Conservation (phyloP, 2,113 vertebrate species). For the Tricholaema leucomelas region DNA sequence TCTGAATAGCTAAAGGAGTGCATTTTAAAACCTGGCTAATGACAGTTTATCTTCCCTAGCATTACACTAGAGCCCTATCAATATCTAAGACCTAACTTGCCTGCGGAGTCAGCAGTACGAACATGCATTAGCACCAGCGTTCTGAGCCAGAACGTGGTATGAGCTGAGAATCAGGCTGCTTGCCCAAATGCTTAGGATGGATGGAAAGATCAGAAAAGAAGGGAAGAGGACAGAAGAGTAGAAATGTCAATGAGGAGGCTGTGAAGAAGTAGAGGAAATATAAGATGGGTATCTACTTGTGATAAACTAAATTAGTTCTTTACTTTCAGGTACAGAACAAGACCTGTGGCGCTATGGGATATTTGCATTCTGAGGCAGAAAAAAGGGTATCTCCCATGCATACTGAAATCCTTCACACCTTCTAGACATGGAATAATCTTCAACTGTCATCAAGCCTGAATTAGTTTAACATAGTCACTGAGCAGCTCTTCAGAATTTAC, state of each 20-base stretch:
- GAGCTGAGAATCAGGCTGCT: neutral
- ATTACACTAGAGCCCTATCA: neutral
- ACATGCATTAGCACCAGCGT: neutral
- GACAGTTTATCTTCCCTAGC: neutral
- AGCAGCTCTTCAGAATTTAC: neutral
- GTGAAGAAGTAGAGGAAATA: neutral
- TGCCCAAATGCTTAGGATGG: neutral
- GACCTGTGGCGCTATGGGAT: neutral
- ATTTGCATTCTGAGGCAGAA: neutral
- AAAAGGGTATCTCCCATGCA: neutral
- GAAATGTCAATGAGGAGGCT: neutral
- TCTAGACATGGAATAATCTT: neutral
- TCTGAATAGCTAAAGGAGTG: neutral
- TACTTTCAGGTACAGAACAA: neutral
- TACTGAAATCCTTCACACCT: neutral
- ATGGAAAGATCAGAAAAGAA: neutral
- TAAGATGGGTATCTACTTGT: neutral
- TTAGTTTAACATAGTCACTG: neutral
- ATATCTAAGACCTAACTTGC: neutral
- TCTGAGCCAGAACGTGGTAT: neutral
- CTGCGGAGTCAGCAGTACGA: neutral
- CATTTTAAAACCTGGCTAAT: neutral
- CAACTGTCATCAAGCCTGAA: neutral
- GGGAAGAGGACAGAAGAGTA: neutral
- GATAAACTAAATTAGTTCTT: neutral